Percentiles rank a stretch among this genome's conserved stretches.
phyloP scores from a whole-genome alignment of 2,888 invertebrate species.

The Macrosiphum euphorbiae region DNA sequence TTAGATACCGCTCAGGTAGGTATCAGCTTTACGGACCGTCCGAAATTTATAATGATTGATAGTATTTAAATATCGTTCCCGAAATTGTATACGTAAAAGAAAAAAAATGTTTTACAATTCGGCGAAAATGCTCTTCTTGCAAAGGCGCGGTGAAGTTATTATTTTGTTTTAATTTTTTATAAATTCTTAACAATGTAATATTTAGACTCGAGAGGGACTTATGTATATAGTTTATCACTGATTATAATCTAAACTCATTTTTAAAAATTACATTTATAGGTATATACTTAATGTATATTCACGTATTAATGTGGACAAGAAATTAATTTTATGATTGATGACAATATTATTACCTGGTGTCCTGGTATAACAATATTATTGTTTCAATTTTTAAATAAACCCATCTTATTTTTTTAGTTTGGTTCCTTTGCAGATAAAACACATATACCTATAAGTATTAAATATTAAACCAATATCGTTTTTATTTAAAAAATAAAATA shows the following conservation, averaged over 20 bases:
- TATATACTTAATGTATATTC: not conserved
- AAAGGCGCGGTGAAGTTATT: too few relatives aligned
- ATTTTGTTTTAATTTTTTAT: not conserved
- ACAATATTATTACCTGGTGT: too few relatives aligned
- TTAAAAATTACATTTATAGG: not conserved
- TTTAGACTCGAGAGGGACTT: not conserved
- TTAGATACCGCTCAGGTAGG: not conserved
- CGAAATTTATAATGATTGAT: not conserved
- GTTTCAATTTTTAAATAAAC: not conserved
- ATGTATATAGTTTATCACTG: not conserved
- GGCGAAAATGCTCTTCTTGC: not conserved
- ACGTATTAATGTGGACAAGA: not conserved
- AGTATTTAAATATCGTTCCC: not conserved
- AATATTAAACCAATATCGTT: not conserved
- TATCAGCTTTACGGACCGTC: not conserved
- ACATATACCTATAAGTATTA: not conserved
- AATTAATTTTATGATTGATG: not conserved
- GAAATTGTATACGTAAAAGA: not conserved
- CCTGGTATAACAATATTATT: not conserved
- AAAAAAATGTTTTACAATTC: not conserved
- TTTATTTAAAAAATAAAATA: not conserved
- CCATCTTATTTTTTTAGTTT: not conserved
- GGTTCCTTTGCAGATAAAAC: not conserved
- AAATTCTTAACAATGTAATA: not conserved
- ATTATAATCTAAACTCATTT: not conserved